Conservation (phyloP, 2,113 vertebrate species). For the Rhynchopsitta pachyrhyncha region DNA sequence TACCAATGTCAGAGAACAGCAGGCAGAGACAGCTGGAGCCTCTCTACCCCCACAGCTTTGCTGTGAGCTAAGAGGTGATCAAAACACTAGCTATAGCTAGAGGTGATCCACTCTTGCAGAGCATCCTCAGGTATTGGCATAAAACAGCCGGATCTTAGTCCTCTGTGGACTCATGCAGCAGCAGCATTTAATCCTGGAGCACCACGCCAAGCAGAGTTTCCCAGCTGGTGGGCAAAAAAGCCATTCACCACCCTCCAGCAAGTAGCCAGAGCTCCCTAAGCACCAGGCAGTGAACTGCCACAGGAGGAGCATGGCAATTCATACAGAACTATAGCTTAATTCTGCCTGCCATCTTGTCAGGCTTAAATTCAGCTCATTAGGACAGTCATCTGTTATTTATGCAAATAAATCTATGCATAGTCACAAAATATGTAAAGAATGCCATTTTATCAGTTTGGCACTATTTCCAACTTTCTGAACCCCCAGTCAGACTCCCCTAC, state of each 20-base stretch:
- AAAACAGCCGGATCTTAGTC: neutral
- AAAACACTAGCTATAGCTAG: neutral
- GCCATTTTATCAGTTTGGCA: conserved; percentile 10
- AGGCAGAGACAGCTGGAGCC: conserved; percentile 33
- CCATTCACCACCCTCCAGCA: neutral
- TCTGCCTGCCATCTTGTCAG: conserved; percentile 5
- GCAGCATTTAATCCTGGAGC: neutral
- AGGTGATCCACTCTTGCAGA: neutral
- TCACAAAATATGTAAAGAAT: conserved; percentile 26
- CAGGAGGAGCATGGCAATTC: neutral
- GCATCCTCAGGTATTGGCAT: neutral
- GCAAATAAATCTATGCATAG: neutral
- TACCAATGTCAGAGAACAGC: conserved; percentile 36
- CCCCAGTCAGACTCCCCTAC: neutral
- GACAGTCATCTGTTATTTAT: neutral
- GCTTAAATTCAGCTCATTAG: conserved; percentile 23
- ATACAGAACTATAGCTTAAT: neutral
- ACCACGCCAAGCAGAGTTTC: neutral
- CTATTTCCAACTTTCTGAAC: neutral
- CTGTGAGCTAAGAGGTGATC: neutral
- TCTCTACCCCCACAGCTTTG: neutral
- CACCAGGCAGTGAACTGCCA: neutral
- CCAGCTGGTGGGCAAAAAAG: neutral
- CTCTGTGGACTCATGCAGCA: neutral
- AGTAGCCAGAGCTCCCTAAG: neutral